Conservation (phyloP, 2,888 invertebrate species). For the Bembecia ichneumoniformis region DNA sequence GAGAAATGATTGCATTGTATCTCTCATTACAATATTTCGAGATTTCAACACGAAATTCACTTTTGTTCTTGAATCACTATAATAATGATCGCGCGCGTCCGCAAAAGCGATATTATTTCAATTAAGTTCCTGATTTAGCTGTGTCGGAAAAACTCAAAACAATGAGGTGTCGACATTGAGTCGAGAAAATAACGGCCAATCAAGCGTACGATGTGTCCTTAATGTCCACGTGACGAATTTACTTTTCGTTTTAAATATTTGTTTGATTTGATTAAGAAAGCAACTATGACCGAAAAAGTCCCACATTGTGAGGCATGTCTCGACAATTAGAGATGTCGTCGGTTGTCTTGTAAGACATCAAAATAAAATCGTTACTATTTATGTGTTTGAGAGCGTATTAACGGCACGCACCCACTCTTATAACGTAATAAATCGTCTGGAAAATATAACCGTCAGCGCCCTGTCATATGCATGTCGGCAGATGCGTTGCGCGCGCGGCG, state of each 20-base stretch:
- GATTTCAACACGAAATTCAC: constrained; percentile 58
- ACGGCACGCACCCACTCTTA: constrained; percentile 60
- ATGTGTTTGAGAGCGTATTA: constrained; percentile 64
- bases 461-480: constrained; percentile 56
- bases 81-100: constrained; percentile 53
- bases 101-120: constrained; percentile 62
- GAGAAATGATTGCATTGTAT: constrained; percentile 15
- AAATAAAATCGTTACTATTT: constrained; percentile 70
- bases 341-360: constrained; percentile 67
- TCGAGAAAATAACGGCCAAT: constrained; percentile 55
- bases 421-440: constrained; percentile 71
- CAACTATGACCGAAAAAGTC: constrained; percentile 35
- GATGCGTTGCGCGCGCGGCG: constrained; percentile 27
- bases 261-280: too few species aligned
- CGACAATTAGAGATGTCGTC: constrained; percentile 66
- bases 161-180: constrained; percentile 56
- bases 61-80: constrained; percentile 54
- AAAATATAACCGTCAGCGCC: constrained; percentile 68
- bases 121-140: constrained; percentile 61
- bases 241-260: too few species aligned
- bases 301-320: constrained; percentile 48
- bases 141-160: constrained; percentile 60
- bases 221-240: constrained; percentile 1
- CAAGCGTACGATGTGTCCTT: constrained; percentile 41
- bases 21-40: constrained; percentile 53